These are phyloP conservation scores for Bombus polaris DNA, from an alignment of 1,140 invertebrate species.

Conservation along the genomic window DNA sequence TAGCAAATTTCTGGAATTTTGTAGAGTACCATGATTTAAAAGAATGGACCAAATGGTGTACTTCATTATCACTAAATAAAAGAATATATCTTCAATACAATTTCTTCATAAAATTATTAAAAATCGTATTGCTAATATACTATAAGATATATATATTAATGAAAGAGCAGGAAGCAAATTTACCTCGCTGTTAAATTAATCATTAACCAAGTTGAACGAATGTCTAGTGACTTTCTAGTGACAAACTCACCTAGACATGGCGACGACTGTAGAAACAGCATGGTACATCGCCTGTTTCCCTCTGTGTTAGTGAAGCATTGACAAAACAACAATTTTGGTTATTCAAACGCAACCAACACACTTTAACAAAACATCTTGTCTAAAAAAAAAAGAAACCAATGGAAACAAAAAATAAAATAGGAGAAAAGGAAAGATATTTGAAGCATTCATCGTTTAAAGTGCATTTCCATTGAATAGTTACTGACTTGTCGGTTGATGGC, in stretches of 20 bases:
- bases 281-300: slow-evolving; percentile 89
- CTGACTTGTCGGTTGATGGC: slow-evolving; percentile 84
- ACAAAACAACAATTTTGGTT: slow-evolving; percentile 73
- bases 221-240: background rate
- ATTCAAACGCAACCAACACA: background rate
- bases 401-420: background rate
- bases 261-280: slow-evolving; percentile 94
- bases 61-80: too few species aligned
- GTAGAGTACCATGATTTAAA: too few species aligned
- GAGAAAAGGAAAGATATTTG: background rate
- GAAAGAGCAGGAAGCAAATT: too few species aligned
- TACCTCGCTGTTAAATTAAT: background rate
- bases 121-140: too few species aligned
- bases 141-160: too few species aligned
- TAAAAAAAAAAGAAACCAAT: background rate
- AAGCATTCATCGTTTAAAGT: background rate
- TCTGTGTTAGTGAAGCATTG: slow-evolving; percentile 83
- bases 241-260: slow-evolving; percentile 90
- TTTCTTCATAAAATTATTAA: too few species aligned
- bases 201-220: background rate
- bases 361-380: background rate
- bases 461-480: slow-evolving; percentile 23
- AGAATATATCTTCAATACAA: too few species aligned
- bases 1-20: too few species aligned
- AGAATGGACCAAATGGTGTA: too few species aligned